These are phyloP conservation scores for Chrysomallon squamiferum DNA, from an alignment of 1,140 invertebrate species.

Conservation along the genomic window DNA sequence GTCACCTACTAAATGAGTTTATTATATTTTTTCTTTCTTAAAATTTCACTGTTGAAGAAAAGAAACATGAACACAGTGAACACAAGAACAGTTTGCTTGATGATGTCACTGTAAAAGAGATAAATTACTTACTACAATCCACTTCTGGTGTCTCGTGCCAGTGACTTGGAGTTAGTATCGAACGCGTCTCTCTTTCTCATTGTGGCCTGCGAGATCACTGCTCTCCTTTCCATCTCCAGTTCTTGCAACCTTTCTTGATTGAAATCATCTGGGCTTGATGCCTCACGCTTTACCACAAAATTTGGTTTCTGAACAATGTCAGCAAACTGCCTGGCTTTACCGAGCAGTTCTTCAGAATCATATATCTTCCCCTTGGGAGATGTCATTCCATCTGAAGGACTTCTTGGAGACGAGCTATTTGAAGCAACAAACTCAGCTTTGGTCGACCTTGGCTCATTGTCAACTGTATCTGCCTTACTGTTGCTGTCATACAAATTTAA, in stretches of 20 bases:
- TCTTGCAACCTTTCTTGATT: slow-evolving; percentile 24
- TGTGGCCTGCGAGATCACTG: slow-evolving; percentile 31
- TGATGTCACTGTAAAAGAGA: too few relatives aligned
- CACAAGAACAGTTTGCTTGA: too few relatives aligned
- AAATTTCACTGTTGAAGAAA: too few relatives aligned
- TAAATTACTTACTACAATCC: too few relatives aligned
- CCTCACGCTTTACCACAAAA: slow-evolving; percentile 28
- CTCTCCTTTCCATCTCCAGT: slow-evolving; percentile 27
- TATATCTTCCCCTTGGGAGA: neutral
- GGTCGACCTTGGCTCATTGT: neutral
- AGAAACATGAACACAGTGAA: too few relatives aligned
- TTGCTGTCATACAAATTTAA: neutral
- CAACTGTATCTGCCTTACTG: neutral
- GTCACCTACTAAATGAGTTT: too few relatives aligned
- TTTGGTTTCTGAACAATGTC: slow-evolving; percentile 44
- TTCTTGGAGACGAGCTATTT: too few relatives aligned
- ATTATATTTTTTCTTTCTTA: too few relatives aligned
- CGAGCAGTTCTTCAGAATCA: slow-evolving; percentile 24
- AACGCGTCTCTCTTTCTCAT: slow-evolving; percentile 21
- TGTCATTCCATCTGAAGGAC: neutral
- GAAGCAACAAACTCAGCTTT: neutral
- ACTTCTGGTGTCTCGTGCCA: too few relatives aligned
- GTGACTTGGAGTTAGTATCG: neutral
- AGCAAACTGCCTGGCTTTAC: slow-evolving; percentile 38
- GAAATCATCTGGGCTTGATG: slow-evolving; percentile 18